Percentiles rank a stretch among this genome's conserved stretches.
phyloP scores from a whole-genome alignment of 2,113 vertebrate genomes.

The Ciconia boyciana region DNA sequence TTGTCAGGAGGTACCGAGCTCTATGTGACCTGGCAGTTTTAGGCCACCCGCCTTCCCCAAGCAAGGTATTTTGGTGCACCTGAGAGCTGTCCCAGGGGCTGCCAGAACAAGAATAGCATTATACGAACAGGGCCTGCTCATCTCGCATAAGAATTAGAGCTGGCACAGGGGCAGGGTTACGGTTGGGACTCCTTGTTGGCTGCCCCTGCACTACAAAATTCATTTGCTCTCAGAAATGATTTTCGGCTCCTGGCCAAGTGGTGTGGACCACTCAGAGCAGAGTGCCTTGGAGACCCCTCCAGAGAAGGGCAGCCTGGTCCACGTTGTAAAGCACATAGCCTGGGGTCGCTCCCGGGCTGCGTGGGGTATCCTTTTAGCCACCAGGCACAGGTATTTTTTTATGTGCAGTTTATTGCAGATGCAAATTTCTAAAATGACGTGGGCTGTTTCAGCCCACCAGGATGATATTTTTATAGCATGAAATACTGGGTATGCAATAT shows the following conservation, averaged over 20 bases:
- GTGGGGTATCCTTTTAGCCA: not conserved
- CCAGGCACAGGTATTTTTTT: not conserved
- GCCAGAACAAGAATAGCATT: not conserved
- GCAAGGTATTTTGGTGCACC: slow-evolving; percentile 4
- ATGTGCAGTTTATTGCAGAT: not conserved
- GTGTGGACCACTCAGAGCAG: rapidly evolving
- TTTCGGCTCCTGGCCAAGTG: not conserved
- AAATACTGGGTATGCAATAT: not conserved
- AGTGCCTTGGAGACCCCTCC: not conserved
- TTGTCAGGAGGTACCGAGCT: not conserved
- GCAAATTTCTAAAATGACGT: not conserved
- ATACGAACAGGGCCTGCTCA: not conserved
- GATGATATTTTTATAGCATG: not conserved
- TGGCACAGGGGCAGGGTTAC: not conserved
- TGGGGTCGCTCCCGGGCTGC: rapidly evolving
- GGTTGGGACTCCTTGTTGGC: not conserved
- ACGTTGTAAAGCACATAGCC: rapidly evolving
- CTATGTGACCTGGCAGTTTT: slow-evolving; percentile 7
- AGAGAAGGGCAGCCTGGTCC: not conserved
- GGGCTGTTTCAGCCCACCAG: not conserved
- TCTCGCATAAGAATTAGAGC: not conserved
- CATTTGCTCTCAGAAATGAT: not conserved
- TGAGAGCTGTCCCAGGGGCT: not conserved
- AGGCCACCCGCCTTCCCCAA: not conserved
- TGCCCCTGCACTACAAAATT: not conserved